Evolutionary conservation across 2,113 vertebrate genomes (phyloP).

Genomic region (Piaya cayana): DNA sequence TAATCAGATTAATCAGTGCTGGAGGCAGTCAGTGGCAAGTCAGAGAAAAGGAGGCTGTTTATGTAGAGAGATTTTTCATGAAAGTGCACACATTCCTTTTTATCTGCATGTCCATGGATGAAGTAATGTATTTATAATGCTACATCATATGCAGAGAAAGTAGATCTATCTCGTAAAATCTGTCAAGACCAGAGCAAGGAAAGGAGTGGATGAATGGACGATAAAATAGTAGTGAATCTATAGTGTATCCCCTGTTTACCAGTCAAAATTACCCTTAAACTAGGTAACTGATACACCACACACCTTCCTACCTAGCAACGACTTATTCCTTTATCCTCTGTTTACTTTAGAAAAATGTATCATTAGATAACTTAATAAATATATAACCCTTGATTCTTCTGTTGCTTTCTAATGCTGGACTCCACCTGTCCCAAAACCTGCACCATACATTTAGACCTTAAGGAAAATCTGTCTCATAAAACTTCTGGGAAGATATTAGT

Average conservation of each 20-base stretch:
- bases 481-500: not conserved
- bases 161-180: not conserved
- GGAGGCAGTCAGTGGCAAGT: not conserved
- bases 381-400: not conserved
- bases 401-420: not conserved
- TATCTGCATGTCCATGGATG: not conserved
- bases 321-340: not conserved
- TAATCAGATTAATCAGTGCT: slow-evolving; percentile 53
- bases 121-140: not conserved
- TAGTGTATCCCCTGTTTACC: not conserved
- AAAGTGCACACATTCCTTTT: not conserved
- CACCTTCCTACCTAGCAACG: not conserved
- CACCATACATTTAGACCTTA: not conserved
- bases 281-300: not conserved
- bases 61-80: not conserved
- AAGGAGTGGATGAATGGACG: not conserved
- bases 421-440: not conserved
- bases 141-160: not conserved
- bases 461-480: not conserved
- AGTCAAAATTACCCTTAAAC: not conserved
- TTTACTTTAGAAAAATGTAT: not conserved
- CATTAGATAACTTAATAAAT: not conserved
- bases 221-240: not conserved
- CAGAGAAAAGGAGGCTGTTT: not conserved
- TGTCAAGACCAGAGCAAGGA: not conserved